Evolutionary conservation across 2,797 vertebrate species (phyloP).

Genomic region (Rhincodon typus): DNA sequence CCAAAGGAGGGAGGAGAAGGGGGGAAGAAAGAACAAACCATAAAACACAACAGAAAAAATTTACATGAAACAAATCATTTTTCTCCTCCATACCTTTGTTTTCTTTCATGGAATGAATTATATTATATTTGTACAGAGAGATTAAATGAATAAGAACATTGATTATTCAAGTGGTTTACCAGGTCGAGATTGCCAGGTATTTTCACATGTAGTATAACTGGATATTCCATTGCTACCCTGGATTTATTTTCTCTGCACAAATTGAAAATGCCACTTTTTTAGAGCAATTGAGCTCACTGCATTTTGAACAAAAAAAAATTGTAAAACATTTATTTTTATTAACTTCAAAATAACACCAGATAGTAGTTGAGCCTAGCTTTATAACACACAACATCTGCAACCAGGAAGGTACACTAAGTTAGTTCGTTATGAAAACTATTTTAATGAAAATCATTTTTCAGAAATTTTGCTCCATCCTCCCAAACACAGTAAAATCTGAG

Average conservation of each 20-base stretch:
- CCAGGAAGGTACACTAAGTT: neutral
- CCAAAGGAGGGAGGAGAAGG: too few species aligned
- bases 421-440: neutral
- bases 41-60: neutral
- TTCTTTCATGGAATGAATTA: neutral
- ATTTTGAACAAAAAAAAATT: neutral
- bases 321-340: neutral
- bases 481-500: neutral
- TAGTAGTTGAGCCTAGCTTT: neutral
- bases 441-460: neutral
- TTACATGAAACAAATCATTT: neutral
- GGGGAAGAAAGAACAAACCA: neutral
- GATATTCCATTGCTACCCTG: neutral
- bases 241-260: neutral
- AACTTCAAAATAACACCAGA: neutral
- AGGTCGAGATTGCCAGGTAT: neutral
- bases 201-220: neutral
- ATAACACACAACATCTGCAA: neutral
- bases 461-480: neutral
- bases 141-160: neutral
- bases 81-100: neutral
- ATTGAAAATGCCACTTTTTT: neutral
- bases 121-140: neutral
- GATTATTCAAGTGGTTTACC: neutral
- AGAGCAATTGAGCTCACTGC: neutral